phyloP scores from a whole-genome alignment of 2,797 vertebrate species.

The Hyperoplus lanceolatus region DNA sequence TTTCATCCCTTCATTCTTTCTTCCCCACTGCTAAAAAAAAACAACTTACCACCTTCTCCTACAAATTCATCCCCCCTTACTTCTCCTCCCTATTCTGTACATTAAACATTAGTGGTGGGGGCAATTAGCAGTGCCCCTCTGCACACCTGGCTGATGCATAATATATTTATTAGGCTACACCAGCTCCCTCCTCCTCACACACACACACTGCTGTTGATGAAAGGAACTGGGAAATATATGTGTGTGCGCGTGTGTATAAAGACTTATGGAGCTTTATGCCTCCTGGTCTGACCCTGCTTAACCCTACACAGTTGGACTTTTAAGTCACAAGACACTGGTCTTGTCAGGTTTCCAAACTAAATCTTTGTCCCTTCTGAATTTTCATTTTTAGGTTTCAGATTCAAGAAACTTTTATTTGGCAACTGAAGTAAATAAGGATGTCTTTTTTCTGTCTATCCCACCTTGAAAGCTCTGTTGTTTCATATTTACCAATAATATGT shows the following conservation, averaged over 20 bases:
- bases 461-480: not conserved
- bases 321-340: conserved; percentile 47
- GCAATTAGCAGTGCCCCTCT: conserved; percentile 84
- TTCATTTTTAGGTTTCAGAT: not conserved
- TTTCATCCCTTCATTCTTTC: not conserved
- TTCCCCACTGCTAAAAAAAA: not conserved
- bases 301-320: conserved; percentile 40
- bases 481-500: not conserved
- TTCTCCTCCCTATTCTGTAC: conserved; percentile 77
- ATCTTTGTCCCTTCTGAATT: conserved; percentile 3
- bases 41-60: not conserved
- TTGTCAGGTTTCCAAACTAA: conserved; percentile 25
- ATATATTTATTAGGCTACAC: conserved; percentile 82
- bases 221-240: conserved; percentile 44
- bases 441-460: not conserved
- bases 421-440: not conserved
- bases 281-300: conserved; percentile 37
- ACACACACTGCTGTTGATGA: conserved; percentile 54
- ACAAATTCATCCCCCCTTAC: conserved; percentile 21
- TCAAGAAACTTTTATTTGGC: not conserved
- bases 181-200: conserved; percentile 43
- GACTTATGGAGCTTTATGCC: conserved; percentile 18
- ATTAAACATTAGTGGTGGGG: conserved; percentile 89
- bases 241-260: conserved; percentile 7
- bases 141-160: conserved; percentile 87